Conservation (phyloP, 37 sponge, comb jelly and placozoan genomes). For the Amphimedon queenslandica region DNA sequence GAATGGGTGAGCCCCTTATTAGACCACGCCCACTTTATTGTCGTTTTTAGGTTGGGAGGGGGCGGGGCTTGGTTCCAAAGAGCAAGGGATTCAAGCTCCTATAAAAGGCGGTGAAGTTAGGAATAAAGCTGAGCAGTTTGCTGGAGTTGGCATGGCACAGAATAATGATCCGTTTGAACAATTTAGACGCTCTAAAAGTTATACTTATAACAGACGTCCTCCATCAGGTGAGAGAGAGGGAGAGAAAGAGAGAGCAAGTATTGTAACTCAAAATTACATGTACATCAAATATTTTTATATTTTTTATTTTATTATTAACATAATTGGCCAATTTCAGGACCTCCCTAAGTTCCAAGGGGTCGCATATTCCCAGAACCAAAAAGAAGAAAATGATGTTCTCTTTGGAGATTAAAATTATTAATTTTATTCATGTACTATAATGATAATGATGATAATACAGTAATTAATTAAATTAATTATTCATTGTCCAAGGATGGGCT, state of each 20-base stretch:
- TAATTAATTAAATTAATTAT: neutral
- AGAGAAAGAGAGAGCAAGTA: too few relatives aligned
- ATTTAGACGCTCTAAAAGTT: conserved; percentile 85
- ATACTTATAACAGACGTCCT: conserved; percentile 77
- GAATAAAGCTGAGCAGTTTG: conserved; percentile 75
- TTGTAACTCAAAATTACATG: too few relatives aligned
- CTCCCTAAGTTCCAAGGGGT: too few relatives aligned
- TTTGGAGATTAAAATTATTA: too few relatives aligned
- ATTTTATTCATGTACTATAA: too few relatives aligned
- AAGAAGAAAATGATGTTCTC: too few relatives aligned
- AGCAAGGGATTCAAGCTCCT: conserved; percentile 89
- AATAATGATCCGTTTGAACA: conserved; percentile 77
- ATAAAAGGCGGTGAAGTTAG: conserved; percentile 78
- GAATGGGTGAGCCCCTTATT: conserved; percentile 66
- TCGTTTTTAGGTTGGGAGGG: conserved; percentile 78
- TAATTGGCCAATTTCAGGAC: too few relatives aligned
- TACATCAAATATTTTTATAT: too few relatives aligned
- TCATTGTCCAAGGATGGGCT: too few relatives aligned
- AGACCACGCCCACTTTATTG: neutral
- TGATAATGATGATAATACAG: too few relatives aligned
- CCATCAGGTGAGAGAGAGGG: conserved; percentile 15
- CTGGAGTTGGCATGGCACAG: conserved; percentile 73
- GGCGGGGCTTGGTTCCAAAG: conserved; percentile 66
- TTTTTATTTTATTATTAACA: too few relatives aligned
- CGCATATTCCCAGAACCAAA: too few relatives aligned